These are phyloP conservation scores for Buteo buteo DNA, from an alignment of 2,113 vertebrate species.

Conservation along the genomic window DNA sequence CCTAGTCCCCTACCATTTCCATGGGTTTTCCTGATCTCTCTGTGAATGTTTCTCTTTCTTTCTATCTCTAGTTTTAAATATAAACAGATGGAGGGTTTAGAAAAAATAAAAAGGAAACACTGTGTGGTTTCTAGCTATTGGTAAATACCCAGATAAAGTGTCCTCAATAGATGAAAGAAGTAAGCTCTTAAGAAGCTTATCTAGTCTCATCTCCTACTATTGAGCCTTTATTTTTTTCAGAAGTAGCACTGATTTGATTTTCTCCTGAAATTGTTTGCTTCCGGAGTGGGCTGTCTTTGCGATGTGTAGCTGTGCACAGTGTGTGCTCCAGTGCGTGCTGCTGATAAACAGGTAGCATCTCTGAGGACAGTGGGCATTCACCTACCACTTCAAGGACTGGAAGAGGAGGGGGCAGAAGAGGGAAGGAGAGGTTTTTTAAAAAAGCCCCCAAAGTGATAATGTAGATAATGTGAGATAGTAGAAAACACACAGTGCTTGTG, in stretches of 20 bases:
- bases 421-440: neutral
- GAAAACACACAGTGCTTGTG: neutral
- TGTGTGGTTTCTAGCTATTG: neutral
- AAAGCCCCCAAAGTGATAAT: neutral
- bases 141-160: conserved; percentile 9
- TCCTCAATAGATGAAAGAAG: neutral
- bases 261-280: neutral
- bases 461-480: neutral
- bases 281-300: neutral
- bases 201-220: neutral
- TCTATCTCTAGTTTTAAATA: neutral
- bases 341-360: neutral
- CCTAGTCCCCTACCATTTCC: neutral
- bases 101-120: neutral
- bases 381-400: neutral
- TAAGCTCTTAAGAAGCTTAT: conserved; percentile 50
- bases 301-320: neutral
- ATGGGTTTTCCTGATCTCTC: neutral
- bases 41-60: neutral
- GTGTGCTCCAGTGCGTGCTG: neutral
- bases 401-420: neutral
- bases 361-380: rapidly evolving
- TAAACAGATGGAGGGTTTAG: neutral
- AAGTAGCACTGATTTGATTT: neutral
- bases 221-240: neutral